Evolutionary conservation across 2,113 vertebrate genomes (phyloP).

Genomic region (Empidonax traillii): DNA sequence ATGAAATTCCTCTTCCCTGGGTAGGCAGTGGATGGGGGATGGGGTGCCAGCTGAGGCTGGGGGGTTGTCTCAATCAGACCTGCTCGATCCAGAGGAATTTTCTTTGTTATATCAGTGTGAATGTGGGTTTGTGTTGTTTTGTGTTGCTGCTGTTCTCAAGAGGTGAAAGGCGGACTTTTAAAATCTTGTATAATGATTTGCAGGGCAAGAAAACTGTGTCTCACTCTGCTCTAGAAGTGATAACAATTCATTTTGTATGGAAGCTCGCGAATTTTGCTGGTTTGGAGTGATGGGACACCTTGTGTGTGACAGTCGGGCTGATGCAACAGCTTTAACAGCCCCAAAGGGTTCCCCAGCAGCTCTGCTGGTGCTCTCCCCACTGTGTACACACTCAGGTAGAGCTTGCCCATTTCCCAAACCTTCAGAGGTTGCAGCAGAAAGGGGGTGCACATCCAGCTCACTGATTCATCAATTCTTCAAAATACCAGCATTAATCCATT

Average conservation of each 20-base stretch:
- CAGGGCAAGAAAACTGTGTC: not conserved
- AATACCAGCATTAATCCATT: fast-evolving
- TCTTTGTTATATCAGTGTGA: not conserved
- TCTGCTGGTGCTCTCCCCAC: not conserved
- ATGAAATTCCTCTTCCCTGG: not conserved
- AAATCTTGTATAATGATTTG: not conserved
- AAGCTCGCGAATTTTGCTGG: not conserved
- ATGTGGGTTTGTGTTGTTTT: not conserved
- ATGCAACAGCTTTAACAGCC: not conserved
- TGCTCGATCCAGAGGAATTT: not conserved
- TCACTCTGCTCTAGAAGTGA: not conserved
- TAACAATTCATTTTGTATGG: not conserved
- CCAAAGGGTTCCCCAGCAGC: not conserved
- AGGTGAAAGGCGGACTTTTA: not conserved
- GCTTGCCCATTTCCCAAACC: not conserved
- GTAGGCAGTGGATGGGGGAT: not conserved
- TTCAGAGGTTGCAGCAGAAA: not conserved
- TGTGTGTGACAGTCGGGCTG: not conserved
- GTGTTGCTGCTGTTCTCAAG: not conserved
- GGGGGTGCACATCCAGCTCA: not conserved
- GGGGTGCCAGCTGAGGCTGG: not conserved
- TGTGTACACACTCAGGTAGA: not conserved
- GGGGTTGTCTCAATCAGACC: not conserved
- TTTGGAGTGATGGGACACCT: fast-evolving
- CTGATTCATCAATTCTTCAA: not conserved